These are phyloP conservation scores for Amphimallon solstitiale DNA, from an alignment of 2,888 invertebrate genomes.

Conservation along the genomic window DNA sequence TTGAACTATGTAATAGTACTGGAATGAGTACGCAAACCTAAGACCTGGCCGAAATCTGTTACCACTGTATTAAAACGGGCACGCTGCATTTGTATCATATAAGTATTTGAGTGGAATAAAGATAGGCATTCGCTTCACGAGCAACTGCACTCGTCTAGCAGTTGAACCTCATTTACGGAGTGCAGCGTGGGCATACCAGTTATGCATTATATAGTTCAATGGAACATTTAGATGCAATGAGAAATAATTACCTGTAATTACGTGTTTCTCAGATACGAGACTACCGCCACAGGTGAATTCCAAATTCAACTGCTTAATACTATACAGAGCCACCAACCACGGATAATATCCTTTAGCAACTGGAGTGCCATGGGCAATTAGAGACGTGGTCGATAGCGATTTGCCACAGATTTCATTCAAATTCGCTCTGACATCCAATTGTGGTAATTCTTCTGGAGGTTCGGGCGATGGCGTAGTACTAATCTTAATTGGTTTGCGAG, in stretches of 20 bases:
- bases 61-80: too few relatives aligned
- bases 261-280: constrained; percentile 56
- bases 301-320: constrained; percentile 54
- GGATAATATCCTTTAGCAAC: constrained; percentile 58
- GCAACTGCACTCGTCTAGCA: too few relatives aligned
- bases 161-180: too few relatives aligned
- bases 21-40: too few relatives aligned
- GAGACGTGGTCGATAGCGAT: constrained; percentile 52
- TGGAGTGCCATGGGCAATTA: constrained; percentile 55
- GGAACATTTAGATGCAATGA: too few relatives aligned
- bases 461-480: neutral
- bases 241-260: constrained; percentile 60
- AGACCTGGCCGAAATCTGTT: too few relatives aligned
- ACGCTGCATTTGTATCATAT: too few relatives aligned
- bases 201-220: too few relatives aligned
- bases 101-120: too few relatives aligned
- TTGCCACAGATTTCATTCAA: constrained; percentile 51
- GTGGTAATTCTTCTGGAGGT: constrained; percentile 12
- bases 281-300: constrained; percentile 60
- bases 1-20: too few relatives aligned
- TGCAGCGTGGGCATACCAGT: too few relatives aligned
- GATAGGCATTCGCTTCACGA: too few relatives aligned
- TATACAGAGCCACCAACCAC: constrained; percentile 60
- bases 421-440: constrained; percentile 3
- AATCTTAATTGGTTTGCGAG: neutral